Percentiles rank a stretch among this genome's conserved stretches.
Evolutionary conservation across 1,140 invertebrate genomes (phyloP).

Genomic region (Megalonaias nervosa): DNA sequence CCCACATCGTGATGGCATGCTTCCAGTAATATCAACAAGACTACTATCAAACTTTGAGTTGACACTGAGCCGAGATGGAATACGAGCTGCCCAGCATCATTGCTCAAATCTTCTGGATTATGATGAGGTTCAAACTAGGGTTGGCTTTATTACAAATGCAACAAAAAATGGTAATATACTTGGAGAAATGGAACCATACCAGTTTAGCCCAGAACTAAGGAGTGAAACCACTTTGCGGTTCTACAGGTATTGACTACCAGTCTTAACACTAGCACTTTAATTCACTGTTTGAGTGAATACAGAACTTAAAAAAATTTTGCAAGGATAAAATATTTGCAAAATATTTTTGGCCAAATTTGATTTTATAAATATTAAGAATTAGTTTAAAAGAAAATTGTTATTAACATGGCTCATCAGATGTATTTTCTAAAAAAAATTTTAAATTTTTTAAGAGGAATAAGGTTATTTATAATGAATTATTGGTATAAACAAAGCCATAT

Average conservation of each 20-base stretch:
- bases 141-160: constrained; percentile 65
- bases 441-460: too few species aligned
- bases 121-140: constrained; percentile 42
- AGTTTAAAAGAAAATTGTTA: too few species aligned
- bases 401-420: too few species aligned
- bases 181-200: constrained; percentile 66
- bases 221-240: constrained; percentile 63
- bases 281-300: constrained; percentile 52
- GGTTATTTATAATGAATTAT: too few species aligned
- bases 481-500: too few species aligned
- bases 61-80: constrained; percentile 64
- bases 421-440: too few species aligned
- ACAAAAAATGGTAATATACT: constrained; percentile 55
- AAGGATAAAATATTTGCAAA: too few species aligned
- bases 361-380: too few species aligned
- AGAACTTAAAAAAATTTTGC: background rate
- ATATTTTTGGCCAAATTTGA: too few species aligned
- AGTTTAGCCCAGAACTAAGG: constrained; percentile 61
- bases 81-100: constrained; percentile 64
- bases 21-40: constrained; percentile 69
- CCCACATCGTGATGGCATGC: constrained; percentile 71
- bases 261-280: constrained; percentile 48
- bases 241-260: constrained; percentile 49
- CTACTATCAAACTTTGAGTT: constrained; percentile 70
- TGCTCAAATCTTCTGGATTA: constrained; percentile 71